These are phyloP conservation scores for Rynchops niger DNA, from an alignment of 2,113 vertebrate genomes.

Conservation along the genomic window DNA sequence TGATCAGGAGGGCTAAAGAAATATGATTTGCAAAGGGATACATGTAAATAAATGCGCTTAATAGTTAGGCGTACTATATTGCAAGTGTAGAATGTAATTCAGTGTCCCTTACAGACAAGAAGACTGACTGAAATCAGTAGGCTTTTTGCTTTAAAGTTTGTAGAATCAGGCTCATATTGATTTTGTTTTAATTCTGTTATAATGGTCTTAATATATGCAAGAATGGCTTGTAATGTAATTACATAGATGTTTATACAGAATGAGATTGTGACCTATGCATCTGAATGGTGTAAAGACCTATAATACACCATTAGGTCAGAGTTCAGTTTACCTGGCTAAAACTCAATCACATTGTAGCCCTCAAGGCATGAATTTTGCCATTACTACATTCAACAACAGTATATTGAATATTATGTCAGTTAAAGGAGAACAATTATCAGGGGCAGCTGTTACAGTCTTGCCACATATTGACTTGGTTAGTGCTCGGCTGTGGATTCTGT, in stretches of 20 bases:
- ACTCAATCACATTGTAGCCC: constrained; percentile 78
- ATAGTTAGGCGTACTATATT: not conserved
- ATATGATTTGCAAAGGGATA: not conserved
- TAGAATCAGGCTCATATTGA: not conserved
- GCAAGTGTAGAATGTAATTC: not conserved
- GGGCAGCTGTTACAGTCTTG: constrained; percentile 64
- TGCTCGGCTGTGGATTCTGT: constrained; percentile 48
- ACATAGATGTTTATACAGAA: not conserved
- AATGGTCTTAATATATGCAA: constrained; percentile 34
- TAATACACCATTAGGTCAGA: constrained; percentile 75
- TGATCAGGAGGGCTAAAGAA: not conserved
- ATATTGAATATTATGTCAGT: constrained; percentile 74
- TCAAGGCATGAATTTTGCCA: constrained; percentile 73
- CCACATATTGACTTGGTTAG: constrained; percentile 72
- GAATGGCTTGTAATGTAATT: constrained; percentile 39
- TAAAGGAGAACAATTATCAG: constrained; percentile 73
- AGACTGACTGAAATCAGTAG: not conserved
- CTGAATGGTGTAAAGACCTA: constrained; percentile 57
- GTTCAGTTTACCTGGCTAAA: constrained; percentile 77
- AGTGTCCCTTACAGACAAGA: not conserved
- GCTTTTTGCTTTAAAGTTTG: not conserved
- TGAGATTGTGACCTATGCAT: constrained; percentile 12
- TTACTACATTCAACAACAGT: constrained; percentile 68
- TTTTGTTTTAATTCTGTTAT: constrained; percentile 34
- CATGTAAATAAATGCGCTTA: not conserved